Conservation (phyloP, 2,888 invertebrate species). For the Athetis lepigone region DNA sequence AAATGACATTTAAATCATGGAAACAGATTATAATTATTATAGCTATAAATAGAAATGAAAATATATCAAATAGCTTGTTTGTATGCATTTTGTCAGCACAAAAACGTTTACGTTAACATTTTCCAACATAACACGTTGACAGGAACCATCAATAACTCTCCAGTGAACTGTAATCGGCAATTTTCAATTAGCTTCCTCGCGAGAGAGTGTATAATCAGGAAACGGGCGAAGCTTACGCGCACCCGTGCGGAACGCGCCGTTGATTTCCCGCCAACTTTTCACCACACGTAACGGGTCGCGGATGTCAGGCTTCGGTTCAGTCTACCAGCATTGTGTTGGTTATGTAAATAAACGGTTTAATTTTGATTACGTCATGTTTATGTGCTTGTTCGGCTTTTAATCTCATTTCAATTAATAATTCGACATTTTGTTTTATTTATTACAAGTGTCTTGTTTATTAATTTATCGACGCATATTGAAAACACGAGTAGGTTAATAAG, state of each 20-base stretch:
- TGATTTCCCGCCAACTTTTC: slow-evolving; percentile 62
- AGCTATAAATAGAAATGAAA: neutral
- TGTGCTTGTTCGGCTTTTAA: slow-evolving; percentile 24
- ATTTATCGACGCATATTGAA: neutral
- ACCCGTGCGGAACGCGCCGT: slow-evolving; percentile 69
- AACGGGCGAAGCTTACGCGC: slow-evolving; percentile 64
- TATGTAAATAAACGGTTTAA: slow-evolving; percentile 53
- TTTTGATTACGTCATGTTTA: slow-evolving; percentile 38
- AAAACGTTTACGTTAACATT: neutral
- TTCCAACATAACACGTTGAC: neutral
- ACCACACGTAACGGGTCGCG: slow-evolving; percentile 54
- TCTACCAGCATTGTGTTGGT: slow-evolving; percentile 24
- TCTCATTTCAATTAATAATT: slow-evolving; percentile 7
- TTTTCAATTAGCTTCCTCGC: slow-evolving; percentile 66
- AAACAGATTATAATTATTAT: neutral
- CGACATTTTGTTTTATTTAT: neutral
- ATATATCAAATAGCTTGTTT: neutral
- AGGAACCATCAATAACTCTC: slow-evolving; percentile 16
- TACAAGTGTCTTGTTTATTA: neutral
- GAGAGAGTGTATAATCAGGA: slow-evolving; percentile 73
- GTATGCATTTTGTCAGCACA: neutral
- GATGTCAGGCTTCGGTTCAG: slow-evolving; percentile 41
- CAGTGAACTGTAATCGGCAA: slow-evolving; percentile 43
- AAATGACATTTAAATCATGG: slow-evolving; percentile 22
- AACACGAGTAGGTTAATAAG: neutral